Evolutionary conservation across 2,113 vertebrate genomes (phyloP), one percentile per base, ranked within the genome.

Genomic region (Vidua chalybeata): DNA sequence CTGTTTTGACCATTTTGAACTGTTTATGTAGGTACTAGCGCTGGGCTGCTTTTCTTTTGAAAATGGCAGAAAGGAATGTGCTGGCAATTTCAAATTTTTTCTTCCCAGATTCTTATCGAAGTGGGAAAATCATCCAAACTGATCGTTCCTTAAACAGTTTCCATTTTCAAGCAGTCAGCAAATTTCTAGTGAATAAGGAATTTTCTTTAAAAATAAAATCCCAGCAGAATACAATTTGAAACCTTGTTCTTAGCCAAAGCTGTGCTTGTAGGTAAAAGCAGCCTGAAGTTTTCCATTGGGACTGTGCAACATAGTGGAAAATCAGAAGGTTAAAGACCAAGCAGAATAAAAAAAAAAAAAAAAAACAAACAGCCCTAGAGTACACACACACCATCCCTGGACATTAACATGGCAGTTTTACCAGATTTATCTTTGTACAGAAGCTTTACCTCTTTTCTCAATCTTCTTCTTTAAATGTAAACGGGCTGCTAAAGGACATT

Each of bases 41-140:
- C 61, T 75, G 64, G 54, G 69, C 76, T 92, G 91, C 73, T 86
- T 96, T 95, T 59, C 92, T 94, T 90, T 72, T 84, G 93, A 88
- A 96, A 92, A 95, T 92, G 90, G 90, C 90, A 90, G 85, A 96
- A 95, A 90, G 90, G 92, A 95, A 96, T 94, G 94, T 94, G 92
- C 94, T 87, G 87, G 93, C 89, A 94, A 95, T 83, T 94, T 83
- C 64, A 64, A 46, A 23, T 74, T 74, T 83, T 94, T 88, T 69
- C 68, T 89, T 71, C 66, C 68, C 61, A 88, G 95, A 96, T 96
- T 84, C 85, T 96, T 97, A 96, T 97, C 95, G 0, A 96, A 95
- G 64, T 37, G 48, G 73, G 72, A 92, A 93, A 94, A 95, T 64
- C 58, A 58, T 81, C 89, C 91, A 91, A 82, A 94, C 66, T 95